Evolutionary conservation across 2,113 vertebrate species (phyloP).

Genomic region (Oplegnathus fasciatus): DNA sequence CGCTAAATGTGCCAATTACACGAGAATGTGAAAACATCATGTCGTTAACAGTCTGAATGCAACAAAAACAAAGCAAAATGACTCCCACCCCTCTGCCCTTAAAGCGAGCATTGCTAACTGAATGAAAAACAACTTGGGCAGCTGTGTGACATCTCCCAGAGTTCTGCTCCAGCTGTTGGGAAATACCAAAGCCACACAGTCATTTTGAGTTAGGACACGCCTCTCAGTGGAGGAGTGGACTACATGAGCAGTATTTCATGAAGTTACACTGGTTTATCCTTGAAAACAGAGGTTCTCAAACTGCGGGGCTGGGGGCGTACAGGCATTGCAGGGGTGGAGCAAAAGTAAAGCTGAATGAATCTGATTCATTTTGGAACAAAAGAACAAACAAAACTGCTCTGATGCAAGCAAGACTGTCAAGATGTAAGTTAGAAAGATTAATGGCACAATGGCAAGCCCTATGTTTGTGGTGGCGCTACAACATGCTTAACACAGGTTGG

Average conservation of each 20-base stretch:
- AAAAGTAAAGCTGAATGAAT: background rate
- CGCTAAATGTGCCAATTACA: conserved; percentile 19
- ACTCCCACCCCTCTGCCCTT: background rate
- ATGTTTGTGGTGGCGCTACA: background rate
- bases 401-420: background rate
- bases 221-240: conserved; percentile 32
- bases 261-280: conserved; percentile 31
- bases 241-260: conserved; percentile 16
- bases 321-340: background rate
- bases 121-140: conserved; percentile 51
- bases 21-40: background rate
- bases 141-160: conserved; percentile 74
- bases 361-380: background rate
- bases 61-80: background rate
- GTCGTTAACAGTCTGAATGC: background rate
- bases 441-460: background rate
- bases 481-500: background rate
- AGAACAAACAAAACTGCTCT: background rate
- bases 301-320: background rate
- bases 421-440: background rate
- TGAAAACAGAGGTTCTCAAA: conserved; percentile 15
- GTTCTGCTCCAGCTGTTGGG: conserved; percentile 77
- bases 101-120: conserved; percentile 27
- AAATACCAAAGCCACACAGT: conserved; percentile 76
- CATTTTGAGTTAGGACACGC: conserved; percentile 54